phyloP scores from a whole-genome alignment of 2,888 invertebrate species.

The Oeneis ivallda region DNA sequence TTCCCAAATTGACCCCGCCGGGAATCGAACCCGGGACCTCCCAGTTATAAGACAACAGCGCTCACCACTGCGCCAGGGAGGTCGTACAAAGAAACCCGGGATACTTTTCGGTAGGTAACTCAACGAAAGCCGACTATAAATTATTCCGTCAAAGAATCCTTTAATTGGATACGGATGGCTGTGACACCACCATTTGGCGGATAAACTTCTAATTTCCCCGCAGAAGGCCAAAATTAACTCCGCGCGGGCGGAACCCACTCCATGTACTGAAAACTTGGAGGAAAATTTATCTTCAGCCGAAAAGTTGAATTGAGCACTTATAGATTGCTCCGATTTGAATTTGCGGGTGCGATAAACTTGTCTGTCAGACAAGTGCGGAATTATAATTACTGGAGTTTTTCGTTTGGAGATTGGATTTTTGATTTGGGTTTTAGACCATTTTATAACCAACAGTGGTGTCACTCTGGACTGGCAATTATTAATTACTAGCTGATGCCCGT shows the following conservation, averaged over 20 bases:
- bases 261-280: constrained; percentile 48
- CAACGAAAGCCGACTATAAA: neutral
- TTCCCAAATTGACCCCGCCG: too few relatives aligned
- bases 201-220: constrained; percentile 39
- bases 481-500: too few relatives aligned
- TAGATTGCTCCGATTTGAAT: constrained; percentile 42
- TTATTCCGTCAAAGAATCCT: constrained; percentile 14
- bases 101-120: neutral
- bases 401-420: constrained; percentile 24
- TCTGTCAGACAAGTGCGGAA: constrained; percentile 41
- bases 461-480: too few relatives aligned
- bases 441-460: too few relatives aligned
- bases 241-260: constrained; percentile 43
- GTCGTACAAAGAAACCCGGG: too few relatives aligned
- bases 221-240: constrained; percentile 45
- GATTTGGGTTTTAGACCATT: neutral
- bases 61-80: too few relatives aligned
- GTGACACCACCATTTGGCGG: constrained; percentile 40
- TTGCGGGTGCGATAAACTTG: constrained; percentile 40
- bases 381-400: constrained; percentile 39
- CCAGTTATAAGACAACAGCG: too few relatives aligned
- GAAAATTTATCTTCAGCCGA: constrained; percentile 47
- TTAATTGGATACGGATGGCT: constrained; percentile 43
- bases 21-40: too few relatives aligned
- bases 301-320: constrained; percentile 48